Conservation (phyloP, 2,113 vertebrate species). For the Burhinus oedicnemus region DNA sequence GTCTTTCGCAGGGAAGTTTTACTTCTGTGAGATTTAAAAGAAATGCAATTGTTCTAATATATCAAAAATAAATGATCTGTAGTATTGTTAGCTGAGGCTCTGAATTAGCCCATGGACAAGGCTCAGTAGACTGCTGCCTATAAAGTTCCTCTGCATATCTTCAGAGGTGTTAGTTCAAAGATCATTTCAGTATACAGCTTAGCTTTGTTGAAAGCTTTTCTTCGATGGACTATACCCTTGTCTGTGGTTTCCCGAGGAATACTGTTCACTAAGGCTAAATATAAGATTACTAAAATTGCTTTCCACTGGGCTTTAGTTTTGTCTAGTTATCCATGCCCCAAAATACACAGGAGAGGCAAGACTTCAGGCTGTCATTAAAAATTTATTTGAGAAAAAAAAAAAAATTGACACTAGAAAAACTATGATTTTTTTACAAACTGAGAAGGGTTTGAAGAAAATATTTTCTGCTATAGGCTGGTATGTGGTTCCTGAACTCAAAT, state of each 20-base stretch:
- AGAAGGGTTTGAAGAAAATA: not conserved
- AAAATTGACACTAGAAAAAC: not conserved
- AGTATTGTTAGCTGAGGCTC: slow-evolving; percentile 19
- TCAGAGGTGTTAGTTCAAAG: slow-evolving; percentile 40
- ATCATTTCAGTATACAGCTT: slow-evolving; percentile 41
- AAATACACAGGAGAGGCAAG: slow-evolving; percentile 37
- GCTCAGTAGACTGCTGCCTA: not conserved
- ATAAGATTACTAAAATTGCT: not conserved
- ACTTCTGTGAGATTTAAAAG: not conserved
- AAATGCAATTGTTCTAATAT: not conserved
- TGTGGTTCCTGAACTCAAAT: not conserved
- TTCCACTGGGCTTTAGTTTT: slow-evolving; percentile 53
- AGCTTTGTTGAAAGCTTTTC: slow-evolving; percentile 43
- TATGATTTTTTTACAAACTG: not conserved
- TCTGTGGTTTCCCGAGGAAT: slow-evolving; percentile 27
- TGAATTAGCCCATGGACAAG: slow-evolving; percentile 17
- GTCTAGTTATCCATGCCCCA: slow-evolving; percentile 11
- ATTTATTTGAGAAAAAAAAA: not conserved
- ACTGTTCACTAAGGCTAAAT: slow-evolving; percentile 11
- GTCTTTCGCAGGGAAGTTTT: not conserved
- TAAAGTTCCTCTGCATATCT: not conserved
- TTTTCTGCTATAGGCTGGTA: not conserved
- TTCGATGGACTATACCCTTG: not conserved
- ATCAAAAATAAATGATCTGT: slow-evolving; percentile 25
- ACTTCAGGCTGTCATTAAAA: slow-evolving; percentile 43